These are phyloP conservation scores for Eristalis arbustorum DNA, from an alignment of 2,888 invertebrate genomes.

Conservation along the genomic window DNA sequence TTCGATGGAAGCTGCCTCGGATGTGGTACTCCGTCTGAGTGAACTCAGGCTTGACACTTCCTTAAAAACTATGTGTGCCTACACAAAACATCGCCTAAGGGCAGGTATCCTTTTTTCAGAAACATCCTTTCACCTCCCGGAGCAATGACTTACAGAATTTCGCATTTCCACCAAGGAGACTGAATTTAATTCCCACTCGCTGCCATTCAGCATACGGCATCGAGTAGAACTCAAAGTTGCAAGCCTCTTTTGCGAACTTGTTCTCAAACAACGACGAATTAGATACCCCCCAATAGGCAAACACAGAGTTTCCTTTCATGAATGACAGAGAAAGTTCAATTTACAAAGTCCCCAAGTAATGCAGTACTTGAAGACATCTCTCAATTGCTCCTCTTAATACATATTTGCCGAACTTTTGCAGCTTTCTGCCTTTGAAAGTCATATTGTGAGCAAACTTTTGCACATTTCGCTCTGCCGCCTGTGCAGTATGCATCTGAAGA, in stretches of 20 bases:
- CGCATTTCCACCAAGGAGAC: background rate
- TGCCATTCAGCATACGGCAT: background rate
- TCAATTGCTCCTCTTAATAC: constrained; percentile 59
- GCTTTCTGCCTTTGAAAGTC: constrained; percentile 40
- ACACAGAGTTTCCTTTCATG: constrained; percentile 13
- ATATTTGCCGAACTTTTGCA: constrained; percentile 65
- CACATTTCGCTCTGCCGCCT: constrained; percentile 3
- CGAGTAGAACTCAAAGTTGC: background rate
- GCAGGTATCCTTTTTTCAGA: background rate
- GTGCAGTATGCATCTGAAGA: constrained; percentile 22
- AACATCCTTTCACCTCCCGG: background rate
- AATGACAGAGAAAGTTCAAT: constrained; percentile 55
- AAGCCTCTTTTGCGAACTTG: background rate
- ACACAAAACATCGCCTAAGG: no score
- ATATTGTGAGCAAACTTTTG: constrained; percentile 54
- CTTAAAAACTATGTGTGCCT: no score
- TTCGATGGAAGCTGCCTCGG: no score
- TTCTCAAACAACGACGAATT: background rate
- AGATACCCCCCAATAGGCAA: background rate
- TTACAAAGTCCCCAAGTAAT: constrained; percentile 45
- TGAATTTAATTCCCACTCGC: background rate
- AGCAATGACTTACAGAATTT: background rate
- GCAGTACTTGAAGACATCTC: constrained; percentile 44
- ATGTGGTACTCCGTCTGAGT: no score
- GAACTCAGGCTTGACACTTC: no score